Base-by-base conservation (phyloP, 2,888 invertebrate genomes). In the Bibio marci region DNA sequence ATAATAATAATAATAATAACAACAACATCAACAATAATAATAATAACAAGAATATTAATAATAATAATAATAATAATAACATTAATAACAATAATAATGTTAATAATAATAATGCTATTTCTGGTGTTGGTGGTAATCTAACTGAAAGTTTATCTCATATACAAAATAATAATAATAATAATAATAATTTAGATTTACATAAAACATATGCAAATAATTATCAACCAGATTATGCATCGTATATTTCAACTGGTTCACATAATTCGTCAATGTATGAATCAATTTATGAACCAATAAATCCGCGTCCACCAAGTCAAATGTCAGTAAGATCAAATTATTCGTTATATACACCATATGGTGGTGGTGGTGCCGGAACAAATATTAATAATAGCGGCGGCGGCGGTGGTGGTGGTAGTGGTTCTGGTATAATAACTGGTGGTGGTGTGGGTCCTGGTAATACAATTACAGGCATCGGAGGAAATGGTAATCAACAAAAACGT, bases 251-350 rank as follows among this genome's bases (percentile, higher is more conserved):
- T 12, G 28, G 28, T 4, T 28, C 28, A 28, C 64, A 77, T 62
- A 69, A 71, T 27, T 76, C 76, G 2, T 73, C 76, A 3, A 81
- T 80, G 1, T 88, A 88, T 61, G 88, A 88, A 58, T 86, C 87
- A 18, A 77, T 88, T 47, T 88, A 88, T 59, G 88, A 88, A 52
- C 88, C 88, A n/a, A 87, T 88, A 46, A 85, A 82, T 62, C 81
- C 82, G n/a, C 70, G 79, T 27, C 77, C 81, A 38, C 72, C 78
- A 10, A 78, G 74, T 49, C 73, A 78, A 48, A 62, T 77, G 56
- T 76, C 78, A 1, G 66, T 70, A 5, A 63, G 70, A 30, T 71
- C 75, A 17, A 77, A 76, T 51, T 78, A 76, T 53, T 73, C 76
- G 3, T 59, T 74, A 47, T 79, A 79, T 49, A 72, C 73, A 8